These are phyloP conservation scores for Drosophila bifasciata DNA, from an alignment of 1,140 invertebrate genomes.

Conservation along the genomic window DNA sequence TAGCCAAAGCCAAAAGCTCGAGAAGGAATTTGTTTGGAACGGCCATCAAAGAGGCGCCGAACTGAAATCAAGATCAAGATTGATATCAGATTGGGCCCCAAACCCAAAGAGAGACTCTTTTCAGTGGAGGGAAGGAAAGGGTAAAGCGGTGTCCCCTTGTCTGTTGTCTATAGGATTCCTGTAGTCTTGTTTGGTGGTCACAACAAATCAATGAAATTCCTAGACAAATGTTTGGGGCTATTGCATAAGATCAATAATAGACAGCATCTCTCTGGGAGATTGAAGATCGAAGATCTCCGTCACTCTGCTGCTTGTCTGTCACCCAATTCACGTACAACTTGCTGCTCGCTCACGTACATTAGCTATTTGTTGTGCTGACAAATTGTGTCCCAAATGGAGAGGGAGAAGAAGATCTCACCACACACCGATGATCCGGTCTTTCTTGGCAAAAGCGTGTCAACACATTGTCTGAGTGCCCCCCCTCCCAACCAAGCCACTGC, in stretches of 20 bases:
- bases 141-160: conserved; percentile 9
- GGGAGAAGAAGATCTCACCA: no score
- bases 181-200: conserved; percentile 32
- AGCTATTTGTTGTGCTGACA: conserved; percentile 71
- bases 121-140: background rate
- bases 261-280: conserved; percentile 28
- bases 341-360: conserved; percentile 59
- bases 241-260: conserved; percentile 25
- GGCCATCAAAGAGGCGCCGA: conserved; percentile 76
- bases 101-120: conserved; percentile 33
- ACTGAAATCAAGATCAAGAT: conserved; percentile 82
- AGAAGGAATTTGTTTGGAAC: conserved; percentile 60
- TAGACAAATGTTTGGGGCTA: conserved; percentile 46
- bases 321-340: conserved; percentile 72
- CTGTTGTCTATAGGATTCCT: conserved; percentile 1
- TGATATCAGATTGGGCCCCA: conserved; percentile 62
- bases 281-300: conserved; percentile 17
- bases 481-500: conserved; percentile 51
- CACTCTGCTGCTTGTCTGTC: conserved; percentile 34
- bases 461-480: conserved; percentile 62
- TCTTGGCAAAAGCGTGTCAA: conserved; percentile 69
- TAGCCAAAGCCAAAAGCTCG: conserved; percentile 56
- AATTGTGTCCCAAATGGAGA: conserved; percentile 55
- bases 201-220: conserved; percentile 53
- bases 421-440: background rate